Conservation (phyloP, 2,888 invertebrate species). For the Resseliella maxima region DNA sequence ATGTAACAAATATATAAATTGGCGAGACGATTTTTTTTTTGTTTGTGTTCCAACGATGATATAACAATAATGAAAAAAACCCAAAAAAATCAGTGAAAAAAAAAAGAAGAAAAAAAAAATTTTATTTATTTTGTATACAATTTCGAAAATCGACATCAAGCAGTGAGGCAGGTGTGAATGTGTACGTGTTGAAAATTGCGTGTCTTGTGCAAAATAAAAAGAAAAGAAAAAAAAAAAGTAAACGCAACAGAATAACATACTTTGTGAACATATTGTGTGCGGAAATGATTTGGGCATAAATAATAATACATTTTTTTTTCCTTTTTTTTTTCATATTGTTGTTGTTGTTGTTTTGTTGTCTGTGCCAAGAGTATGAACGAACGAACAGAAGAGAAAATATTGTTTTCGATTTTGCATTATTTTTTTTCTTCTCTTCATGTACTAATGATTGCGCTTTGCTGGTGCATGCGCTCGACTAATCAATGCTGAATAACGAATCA, state of each 20-base stretch:
- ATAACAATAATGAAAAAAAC: neutral
- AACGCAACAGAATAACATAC: neutral
- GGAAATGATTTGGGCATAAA: constrained; percentile 12
- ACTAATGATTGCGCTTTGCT: constrained; percentile 25
- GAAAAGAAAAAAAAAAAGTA: neutral
- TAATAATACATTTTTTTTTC: neutral
- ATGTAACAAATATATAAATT: constrained; percentile 12
- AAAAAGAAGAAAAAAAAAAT: neutral
- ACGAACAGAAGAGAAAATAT: neutral
- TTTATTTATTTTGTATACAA: neutral
- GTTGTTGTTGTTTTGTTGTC: constrained; percentile 14
- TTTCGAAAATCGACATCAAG: neutral
- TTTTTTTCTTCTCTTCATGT: neutral
- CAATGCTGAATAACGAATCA: neutral
- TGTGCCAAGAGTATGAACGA: neutral
- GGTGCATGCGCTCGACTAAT: constrained; percentile 41
- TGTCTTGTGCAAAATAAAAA: neutral
- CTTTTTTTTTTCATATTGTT: neutral
- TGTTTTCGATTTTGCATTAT: constrained; percentile 10
- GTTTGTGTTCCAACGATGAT: too few relatives aligned
- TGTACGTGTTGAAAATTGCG: constrained; percentile 35
- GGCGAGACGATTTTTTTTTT: neutral
- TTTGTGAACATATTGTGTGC: neutral
- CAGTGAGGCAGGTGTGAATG: constrained; percentile 34
- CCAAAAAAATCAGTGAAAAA: neutral